Evolutionary conservation across 53 echinoderm and acorn worm genomes (phyloP).

Genomic region (Crossaster papposus): DNA sequence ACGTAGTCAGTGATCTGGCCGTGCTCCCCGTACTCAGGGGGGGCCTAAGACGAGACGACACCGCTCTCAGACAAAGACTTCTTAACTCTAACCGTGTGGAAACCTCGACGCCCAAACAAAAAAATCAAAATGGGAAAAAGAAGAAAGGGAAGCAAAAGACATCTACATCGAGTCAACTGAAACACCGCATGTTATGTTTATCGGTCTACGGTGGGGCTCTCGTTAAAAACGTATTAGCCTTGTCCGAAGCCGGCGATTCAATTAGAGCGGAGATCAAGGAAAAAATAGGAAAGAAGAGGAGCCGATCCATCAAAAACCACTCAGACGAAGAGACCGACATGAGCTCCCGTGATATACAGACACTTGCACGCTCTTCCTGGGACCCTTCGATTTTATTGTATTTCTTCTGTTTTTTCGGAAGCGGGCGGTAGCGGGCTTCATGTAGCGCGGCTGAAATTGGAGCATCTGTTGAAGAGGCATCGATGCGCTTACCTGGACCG

Average conservation of each 20-base stretch:
- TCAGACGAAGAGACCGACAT: conserved; percentile 38
- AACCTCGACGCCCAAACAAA: neutral
- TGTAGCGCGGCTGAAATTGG: conserved; percentile 17
- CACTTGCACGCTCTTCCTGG: conserved; percentile 42
- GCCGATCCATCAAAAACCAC: conserved; percentile 57
- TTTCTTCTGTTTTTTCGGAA: no score
- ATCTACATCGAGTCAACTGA: conserved; percentile 32
- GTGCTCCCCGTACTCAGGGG: conserved; percentile 27
- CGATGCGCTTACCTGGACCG: conserved; percentile 9
- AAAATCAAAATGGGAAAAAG: neutral
- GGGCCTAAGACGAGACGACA: conserved; percentile 20
- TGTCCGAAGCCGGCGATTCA: conserved; percentile 52
- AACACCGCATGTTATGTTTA: conserved; percentile 50
- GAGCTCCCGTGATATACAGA: conserved; percentile 35
- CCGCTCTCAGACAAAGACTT: conserved; percentile 37
- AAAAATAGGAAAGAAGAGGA: conserved; percentile 31
- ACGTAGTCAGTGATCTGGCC: conserved; percentile 21
- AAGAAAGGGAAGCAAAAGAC: neutral
- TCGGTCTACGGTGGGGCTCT: conserved; percentile 16
- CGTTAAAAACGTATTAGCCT: conserved; percentile 48
- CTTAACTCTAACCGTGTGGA: neutral
- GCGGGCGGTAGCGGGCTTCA: conserved; percentile 37
- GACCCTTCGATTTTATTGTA: neutral
- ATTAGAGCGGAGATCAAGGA: conserved; percentile 53
- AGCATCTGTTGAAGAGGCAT: conserved; percentile 57